phyloP scores from a whole-genome alignment of 2,888 invertebrate genomes.

The Parasteatoda lunata region DNA sequence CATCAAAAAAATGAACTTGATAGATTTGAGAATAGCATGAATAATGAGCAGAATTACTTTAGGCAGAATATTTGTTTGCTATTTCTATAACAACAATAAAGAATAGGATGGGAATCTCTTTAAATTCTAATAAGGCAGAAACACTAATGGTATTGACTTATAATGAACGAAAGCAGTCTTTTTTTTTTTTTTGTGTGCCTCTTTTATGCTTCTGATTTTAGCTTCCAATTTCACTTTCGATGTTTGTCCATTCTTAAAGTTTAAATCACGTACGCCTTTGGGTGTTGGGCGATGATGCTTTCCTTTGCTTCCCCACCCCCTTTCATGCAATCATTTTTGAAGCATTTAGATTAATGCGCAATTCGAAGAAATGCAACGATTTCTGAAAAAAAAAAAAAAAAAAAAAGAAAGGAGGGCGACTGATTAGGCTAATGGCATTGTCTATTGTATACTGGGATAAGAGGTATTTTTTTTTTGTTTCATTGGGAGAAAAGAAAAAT shows the following conservation, averaged over 20 bases:
- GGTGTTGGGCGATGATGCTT: neutral
- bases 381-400: slow-evolving; percentile 27
- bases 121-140: too few relatives aligned
- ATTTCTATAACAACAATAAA: too few relatives aligned
- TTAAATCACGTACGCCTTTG: neutral
- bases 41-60: too few relatives aligned
- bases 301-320: neutral
- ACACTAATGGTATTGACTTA: too few relatives aligned
- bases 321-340: neutral
- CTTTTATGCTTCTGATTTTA: neutral
- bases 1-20: too few relatives aligned
- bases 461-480: neutral
- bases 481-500: neutral
- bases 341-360: neutral
- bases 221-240: neutral
- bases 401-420: slow-evolving; percentile 33
- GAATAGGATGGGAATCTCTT: too few relatives aligned
- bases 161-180: too few relatives aligned
- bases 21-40: too few relatives aligned
- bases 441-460: neutral
- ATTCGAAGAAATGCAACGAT: neutral
- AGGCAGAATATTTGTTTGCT: too few relatives aligned
- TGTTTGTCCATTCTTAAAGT: neutral
- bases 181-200: neutral
- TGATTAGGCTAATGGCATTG: slow-evolving; percentile 62